phyloP scores from a whole-genome alignment of 1,140 invertebrate genomes.

The Gyrodactylus salaris region DNA sequence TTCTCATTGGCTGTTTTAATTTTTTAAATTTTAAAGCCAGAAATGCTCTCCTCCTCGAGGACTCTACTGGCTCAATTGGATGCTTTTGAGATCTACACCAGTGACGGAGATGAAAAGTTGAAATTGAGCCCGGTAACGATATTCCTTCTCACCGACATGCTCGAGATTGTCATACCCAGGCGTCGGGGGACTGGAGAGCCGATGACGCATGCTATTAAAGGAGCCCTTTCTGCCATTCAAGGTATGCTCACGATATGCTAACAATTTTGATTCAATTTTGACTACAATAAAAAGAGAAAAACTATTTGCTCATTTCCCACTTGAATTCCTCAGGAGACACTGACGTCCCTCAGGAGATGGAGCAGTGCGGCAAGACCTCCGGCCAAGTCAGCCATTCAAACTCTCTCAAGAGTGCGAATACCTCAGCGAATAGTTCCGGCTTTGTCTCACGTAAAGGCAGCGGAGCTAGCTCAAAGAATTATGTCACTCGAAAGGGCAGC shows the following conservation, averaged over 20 bases:
- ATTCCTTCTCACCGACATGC: background rate
- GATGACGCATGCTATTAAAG: background rate
- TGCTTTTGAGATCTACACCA: background rate
- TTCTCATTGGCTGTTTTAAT: background rate
- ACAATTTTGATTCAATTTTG: background rate
- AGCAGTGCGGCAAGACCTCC: background rate
- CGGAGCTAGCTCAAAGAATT: background rate
- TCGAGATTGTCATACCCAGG: background rate
- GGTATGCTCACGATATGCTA: background rate
- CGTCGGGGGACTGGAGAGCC: background rate
- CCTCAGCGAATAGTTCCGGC: background rate
- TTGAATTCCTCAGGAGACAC: too few species aligned
- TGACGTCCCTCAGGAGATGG: background rate
- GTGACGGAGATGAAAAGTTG: background rate
- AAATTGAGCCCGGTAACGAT: background rate
- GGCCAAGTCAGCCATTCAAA: background rate
- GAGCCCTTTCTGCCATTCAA: background rate
- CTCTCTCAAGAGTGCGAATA: background rate
- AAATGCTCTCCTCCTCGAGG: background rate
- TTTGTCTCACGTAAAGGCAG: background rate
- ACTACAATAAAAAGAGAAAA: too few species aligned
- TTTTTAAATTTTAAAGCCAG: too few species aligned
- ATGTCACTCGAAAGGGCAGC: background rate
- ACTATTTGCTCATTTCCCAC: too few species aligned
- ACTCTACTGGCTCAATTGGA: background rate